Evolutionary conservation across 2,113 vertebrate genomes (phyloP).

Genomic region (Dinomys branickii): DNA sequence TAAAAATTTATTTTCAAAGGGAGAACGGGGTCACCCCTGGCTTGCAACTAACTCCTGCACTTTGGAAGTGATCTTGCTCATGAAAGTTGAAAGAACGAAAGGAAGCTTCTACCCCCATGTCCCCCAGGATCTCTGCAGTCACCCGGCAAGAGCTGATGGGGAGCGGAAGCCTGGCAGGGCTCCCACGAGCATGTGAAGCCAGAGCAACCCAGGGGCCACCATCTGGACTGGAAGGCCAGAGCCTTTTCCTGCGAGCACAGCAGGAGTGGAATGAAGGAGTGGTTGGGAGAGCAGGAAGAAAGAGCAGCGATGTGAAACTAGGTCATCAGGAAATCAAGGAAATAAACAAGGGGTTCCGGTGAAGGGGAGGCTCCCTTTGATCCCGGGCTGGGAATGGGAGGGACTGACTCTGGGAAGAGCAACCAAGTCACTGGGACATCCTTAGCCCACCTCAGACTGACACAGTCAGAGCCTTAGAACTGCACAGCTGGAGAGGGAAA

Average conservation of each 20-base stretch:
- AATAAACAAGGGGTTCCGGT: slow-evolving; percentile 72
- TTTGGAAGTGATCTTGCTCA: neutral
- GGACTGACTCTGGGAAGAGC: slow-evolving; percentile 49
- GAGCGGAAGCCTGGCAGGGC: slow-evolving; percentile 5
- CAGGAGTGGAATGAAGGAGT: slow-evolving; percentile 32
- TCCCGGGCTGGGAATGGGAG: slow-evolving; percentile 56
- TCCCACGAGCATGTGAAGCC: slow-evolving; percentile 59
- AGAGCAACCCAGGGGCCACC: neutral
- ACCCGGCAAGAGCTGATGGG: neutral
- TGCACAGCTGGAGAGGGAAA: neutral
- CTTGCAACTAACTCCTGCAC: neutral
- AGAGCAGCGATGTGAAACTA: slow-evolving; percentile 30
- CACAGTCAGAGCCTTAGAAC: slow-evolving; percentile 13
- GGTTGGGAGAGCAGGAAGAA: slow-evolving; percentile 48
- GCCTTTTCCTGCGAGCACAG: slow-evolving; percentile 50
- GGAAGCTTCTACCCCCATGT: neutral
- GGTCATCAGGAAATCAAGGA: slow-evolving; percentile 71
- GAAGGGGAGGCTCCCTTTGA: slow-evolving; percentile 67
- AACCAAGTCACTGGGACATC: slow-evolving; percentile 10
- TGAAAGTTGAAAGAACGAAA: neutral
- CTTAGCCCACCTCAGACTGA: slow-evolving; percentile 10
- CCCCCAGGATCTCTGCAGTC: neutral
- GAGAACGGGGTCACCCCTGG: neutral
- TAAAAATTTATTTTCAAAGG: neutral
- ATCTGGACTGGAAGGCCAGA: slow-evolving; percentile 55